Evolutionary conservation across 2,888 invertebrate species (phyloP).

Genomic region (Oligia latruncula): DNA sequence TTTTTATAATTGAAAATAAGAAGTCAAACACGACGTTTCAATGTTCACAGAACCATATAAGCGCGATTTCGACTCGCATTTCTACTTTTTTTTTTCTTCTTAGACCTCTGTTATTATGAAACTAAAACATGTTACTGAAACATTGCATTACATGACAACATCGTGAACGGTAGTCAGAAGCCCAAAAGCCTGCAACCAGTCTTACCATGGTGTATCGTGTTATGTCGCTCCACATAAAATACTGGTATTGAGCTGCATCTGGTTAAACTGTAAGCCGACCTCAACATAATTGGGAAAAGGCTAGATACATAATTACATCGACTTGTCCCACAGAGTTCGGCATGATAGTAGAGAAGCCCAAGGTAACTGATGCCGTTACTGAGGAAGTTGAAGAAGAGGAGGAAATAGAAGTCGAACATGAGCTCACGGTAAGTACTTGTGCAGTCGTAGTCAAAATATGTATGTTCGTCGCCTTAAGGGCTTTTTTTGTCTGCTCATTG

Average conservation of each 20-base stretch:
- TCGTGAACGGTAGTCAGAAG: background rate
- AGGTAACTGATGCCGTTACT: conserved; percentile 40
- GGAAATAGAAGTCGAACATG: conserved; percentile 79
- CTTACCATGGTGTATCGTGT: background rate
- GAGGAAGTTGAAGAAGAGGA: conserved; percentile 75
- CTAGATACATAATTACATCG: background rate
- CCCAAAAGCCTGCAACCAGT: background rate
- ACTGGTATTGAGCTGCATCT: background rate
- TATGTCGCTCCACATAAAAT: background rate
- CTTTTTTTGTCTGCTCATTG: background rate
- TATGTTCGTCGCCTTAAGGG: background rate
- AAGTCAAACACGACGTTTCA: background rate
- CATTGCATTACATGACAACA: background rate
- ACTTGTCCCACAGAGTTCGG: conserved; percentile 70
- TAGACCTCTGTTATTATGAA: background rate
- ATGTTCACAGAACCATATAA: background rate
- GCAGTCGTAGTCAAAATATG: background rate
- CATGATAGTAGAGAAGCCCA: conserved; percentile 60
- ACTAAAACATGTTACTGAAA: background rate
- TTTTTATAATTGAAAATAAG: background rate
- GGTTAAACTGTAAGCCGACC: background rate
- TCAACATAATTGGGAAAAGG: background rate
- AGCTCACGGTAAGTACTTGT: conserved; percentile 77
- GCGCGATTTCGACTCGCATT: background rate
- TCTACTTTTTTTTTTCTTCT: background rate